Evolutionary conservation across 2,888 invertebrate species (phyloP).

Genomic region (Bembecia ichneumoniformis): DNA sequence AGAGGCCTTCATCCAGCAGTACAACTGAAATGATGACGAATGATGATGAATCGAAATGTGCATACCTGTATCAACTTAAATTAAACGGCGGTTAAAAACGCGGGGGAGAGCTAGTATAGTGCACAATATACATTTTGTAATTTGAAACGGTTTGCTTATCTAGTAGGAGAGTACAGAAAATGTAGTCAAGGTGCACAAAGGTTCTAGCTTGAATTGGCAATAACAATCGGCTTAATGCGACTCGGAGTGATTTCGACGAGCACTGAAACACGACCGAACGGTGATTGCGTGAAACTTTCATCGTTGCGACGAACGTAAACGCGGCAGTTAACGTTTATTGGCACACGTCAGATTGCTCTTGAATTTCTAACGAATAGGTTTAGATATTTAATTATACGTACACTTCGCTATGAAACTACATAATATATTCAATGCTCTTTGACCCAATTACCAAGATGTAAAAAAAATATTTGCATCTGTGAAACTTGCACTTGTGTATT

Average conservation of each 20-base stretch:
- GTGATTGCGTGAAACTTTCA: slow-evolving; percentile 32
- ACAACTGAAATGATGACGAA: no score
- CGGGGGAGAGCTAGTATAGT: no score
- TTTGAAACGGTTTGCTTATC: no score
- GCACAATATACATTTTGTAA: not conserved
- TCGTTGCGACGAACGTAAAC: slow-evolving; percentile 16
- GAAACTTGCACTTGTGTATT: no score
- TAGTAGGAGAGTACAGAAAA: not conserved
- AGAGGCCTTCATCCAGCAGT: no score
- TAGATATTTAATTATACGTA: not conserved
- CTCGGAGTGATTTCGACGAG: slow-evolving; percentile 26
- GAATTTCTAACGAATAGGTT: not conserved
- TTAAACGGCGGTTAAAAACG: no score
- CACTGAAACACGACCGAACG: slow-evolving; percentile 16
- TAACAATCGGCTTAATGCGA: slow-evolving; percentile 30
- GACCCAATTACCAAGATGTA: no score
- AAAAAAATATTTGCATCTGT: no score
- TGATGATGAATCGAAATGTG: no score
- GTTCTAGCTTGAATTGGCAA: slow-evolving; percentile 6
- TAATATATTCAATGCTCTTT: no score
- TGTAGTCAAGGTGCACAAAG: not conserved
- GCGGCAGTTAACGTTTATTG: slow-evolving; percentile 33
- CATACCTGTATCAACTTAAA: no score
- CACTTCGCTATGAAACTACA: no score
- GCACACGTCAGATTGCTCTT: slow-evolving; percentile 25